phyloP scores from a whole-genome alignment of 2,113 vertebrate species.

The Pelecanoides urinatrix region DNA sequence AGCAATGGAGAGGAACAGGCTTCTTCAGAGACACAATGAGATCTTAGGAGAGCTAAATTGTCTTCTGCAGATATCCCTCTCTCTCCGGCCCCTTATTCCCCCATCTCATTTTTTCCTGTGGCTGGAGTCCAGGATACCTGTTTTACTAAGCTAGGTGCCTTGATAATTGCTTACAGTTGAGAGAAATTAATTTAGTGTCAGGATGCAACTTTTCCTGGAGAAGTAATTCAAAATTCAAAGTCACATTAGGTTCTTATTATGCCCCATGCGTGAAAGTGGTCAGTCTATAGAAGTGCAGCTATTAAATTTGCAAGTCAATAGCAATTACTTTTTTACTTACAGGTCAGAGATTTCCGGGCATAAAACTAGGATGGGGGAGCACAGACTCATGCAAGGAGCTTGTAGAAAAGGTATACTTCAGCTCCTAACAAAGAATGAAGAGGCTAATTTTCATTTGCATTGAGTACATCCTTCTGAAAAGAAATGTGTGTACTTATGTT shows the following conservation, averaged over 20 bases:
- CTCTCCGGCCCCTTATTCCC: neutral
- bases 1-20: neutral
- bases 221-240: neutral
- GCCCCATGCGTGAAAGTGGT: neutral
- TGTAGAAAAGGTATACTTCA: neutral
- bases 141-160: neutral
- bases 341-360: neutral
- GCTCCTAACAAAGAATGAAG: neutral
- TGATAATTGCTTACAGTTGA: neutral
- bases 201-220: neutral
- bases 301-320: neutral
- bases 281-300: neutral
- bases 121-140: neutral
- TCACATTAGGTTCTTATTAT: neutral
- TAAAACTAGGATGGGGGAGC: neutral
- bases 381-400: neutral
- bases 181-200: neutral
- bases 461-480: neutral
- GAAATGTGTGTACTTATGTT: neutral
- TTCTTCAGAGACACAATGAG: neutral
- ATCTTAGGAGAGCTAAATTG: neutral
- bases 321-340: neutral
- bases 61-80: neutral
- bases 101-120: neutral
- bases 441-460: neutral